Conservation (phyloP, 2,888 invertebrate genomes). For the Parnassius smintheus region DNA sequence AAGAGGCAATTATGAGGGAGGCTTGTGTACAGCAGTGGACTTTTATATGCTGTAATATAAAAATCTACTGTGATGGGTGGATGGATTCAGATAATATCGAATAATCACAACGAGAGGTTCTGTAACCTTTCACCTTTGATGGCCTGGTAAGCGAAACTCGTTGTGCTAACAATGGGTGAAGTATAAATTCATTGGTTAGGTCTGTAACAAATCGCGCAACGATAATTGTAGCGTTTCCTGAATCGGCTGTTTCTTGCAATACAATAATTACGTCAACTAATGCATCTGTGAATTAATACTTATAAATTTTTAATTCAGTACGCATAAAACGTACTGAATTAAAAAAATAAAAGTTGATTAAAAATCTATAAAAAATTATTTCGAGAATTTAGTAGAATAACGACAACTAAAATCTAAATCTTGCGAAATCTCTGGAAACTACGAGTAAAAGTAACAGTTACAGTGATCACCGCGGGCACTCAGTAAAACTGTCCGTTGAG, state of each 20-base stretch:
- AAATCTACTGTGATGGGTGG: too few relatives aligned
- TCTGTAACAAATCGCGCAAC: constrained; percentile 17
- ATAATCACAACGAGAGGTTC: neutral
- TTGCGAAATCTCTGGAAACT: too few relatives aligned
- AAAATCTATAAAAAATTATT: neutral
- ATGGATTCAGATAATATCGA: neutral
- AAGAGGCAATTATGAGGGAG: too few relatives aligned
- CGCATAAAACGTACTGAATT: neutral
- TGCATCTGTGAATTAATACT: constrained; percentile 18
- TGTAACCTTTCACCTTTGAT: constrained; percentile 23
- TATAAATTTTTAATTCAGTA: constrained; percentile 17
- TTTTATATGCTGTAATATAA: too few relatives aligned
- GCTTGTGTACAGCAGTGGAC: too few relatives aligned
- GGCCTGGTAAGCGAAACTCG: neutral
- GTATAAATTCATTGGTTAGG: constrained; percentile 13
- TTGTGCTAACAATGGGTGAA: constrained; percentile 5
- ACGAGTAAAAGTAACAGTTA: too few relatives aligned
- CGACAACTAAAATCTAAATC: too few relatives aligned
- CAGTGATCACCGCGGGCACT: too few relatives aligned
- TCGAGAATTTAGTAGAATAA: too few relatives aligned
- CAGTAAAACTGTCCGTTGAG: too few relatives aligned
- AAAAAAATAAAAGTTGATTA: neutral
- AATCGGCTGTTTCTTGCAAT: constrained; percentile 18
- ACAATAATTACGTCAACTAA: constrained; percentile 4
- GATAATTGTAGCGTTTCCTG: constrained; percentile 23